Evolutionary conservation across 2,888 invertebrate species (phyloP), one percentile per base, ranked within the genome.

Genomic region (Dryocosmus kuriphilus): DNA sequence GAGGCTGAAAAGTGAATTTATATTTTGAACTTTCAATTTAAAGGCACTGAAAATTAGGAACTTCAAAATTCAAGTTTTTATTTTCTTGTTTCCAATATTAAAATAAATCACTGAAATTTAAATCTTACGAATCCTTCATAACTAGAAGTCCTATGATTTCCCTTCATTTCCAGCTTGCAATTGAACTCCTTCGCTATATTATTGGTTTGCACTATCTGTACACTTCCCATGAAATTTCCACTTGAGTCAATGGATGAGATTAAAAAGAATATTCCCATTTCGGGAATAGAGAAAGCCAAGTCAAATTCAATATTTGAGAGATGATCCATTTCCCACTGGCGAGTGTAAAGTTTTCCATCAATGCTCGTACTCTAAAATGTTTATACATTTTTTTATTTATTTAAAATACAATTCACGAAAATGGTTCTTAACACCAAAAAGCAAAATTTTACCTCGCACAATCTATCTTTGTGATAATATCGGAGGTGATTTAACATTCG

Each of bases 401-500:
- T 55, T 2, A 55, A 19, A 9, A 22, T 55, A 22, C n/a, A 55
- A 55, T 22, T n/a, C 22, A 7, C 22, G 2, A 22, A 41, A 16
- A 16, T 32, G 32, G 35, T 14, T 19, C 27, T 2, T 30, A 51
- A 22, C 30, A 5, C 3, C 32, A 9, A 71, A 71, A 51, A 60
- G 11, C 0, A 4, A 16, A 60, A 57, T 57, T 16, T 60, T 60
- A 77, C 94, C 92, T 94, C 93, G 79, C 92, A 89, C 77, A 93
- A 92, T 79, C 92, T 90, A 35, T 92, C 90, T 78, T 90, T 84
- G 82, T 94, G 94, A 84, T 88, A 92, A 86, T 92, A 92, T 77
- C 93, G 92, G 55, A 94, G 89, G 85, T 94, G 94, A 82, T 93
- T 92, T 74, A 94, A 89, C 86, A 94, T 89, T 74, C 93, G 91